A percentile compares a stretch with the other conserved stretches of the same genome.
Conservation (phyloP, 2,888 invertebrate species). For the Drosophila rellima region DNA sequence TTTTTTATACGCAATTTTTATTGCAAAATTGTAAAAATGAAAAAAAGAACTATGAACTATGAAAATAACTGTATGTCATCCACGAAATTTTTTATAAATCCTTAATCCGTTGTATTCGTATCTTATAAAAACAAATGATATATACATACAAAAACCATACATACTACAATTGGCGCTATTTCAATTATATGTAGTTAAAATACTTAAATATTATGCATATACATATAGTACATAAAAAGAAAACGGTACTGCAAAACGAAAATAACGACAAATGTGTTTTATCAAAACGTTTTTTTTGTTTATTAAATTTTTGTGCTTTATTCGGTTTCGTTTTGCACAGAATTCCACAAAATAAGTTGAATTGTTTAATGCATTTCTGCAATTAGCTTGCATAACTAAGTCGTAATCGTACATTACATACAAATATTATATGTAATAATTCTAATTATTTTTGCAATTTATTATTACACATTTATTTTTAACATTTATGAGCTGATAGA, state of each 20-base stretch:
- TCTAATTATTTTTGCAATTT: constrained; percentile 49
- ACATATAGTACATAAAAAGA: constrained; percentile 37
- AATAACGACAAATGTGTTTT: constrained; percentile 36
- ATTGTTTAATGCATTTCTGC: constrained; percentile 43
- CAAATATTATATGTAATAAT: constrained; percentile 31
- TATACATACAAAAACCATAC: constrained; percentile 46
- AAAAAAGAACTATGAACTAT: constrained; percentile 46
- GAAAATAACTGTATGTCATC: constrained; percentile 45
- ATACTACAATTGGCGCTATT: constrained; percentile 73
- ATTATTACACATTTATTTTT: constrained; percentile 32
- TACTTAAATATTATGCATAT: constrained; percentile 61
- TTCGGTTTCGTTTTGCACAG: constrained; percentile 31
- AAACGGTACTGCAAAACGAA: constrained; percentile 38
- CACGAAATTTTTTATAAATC: constrained; percentile 49
- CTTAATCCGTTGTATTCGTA: constrained; percentile 60
- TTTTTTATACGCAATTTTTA: constrained; percentile 80
- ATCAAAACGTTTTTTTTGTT: constrained; percentile 31
- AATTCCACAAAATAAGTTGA: constrained; percentile 54
- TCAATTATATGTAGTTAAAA: constrained; percentile 75
- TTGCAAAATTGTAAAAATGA: constrained; percentile 71
- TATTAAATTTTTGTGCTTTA: constrained; percentile 11
- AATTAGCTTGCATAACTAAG: constrained; percentile 62
- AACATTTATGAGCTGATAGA: constrained; percentile 21
- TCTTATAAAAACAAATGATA: constrained; percentile 38
- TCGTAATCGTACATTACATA: constrained; percentile 62